Evolutionary conservation across 2,797 vertebrate genomes (phyloP).

Genomic region (Sebastes reedi): DNA sequence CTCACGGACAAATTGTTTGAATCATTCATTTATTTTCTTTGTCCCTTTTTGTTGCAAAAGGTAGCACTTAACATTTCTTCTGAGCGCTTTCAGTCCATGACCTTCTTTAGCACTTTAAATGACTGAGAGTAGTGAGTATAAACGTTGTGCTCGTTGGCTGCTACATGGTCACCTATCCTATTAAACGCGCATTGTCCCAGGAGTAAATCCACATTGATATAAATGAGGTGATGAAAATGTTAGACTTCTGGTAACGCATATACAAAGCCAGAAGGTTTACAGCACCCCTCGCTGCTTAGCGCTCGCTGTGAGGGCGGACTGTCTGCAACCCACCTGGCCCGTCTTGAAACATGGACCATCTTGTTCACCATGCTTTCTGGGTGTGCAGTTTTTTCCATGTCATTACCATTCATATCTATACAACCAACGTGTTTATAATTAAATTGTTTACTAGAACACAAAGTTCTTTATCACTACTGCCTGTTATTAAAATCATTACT

Average conservation of each 20-base stretch:
- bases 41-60: background rate
- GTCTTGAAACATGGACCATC: too few species aligned
- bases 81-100: background rate
- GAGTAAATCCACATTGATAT: background rate
- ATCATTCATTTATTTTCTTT: background rate
- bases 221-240: background rate
- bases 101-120: background rate
- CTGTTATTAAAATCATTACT: background rate
- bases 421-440: background rate
- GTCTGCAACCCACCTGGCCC: too few species aligned
- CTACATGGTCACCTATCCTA: background rate
- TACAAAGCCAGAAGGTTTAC: background rate
- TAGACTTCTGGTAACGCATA: background rate
- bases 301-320: too few species aligned
- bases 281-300: too few species aligned
- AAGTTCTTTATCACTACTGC: background rate
- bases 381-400: too few species aligned
- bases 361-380: accelerated
- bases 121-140: background rate
- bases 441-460: too few species aligned
- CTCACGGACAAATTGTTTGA: too few species aligned
- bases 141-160: background rate
- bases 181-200: background rate
- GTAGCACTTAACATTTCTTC: background rate
- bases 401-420: too few species aligned